Evolutionary conservation across 2,888 invertebrate species (phyloP), one percentile per base, ranked within the genome.

Genomic region (Trichopria drosophilae): DNA sequence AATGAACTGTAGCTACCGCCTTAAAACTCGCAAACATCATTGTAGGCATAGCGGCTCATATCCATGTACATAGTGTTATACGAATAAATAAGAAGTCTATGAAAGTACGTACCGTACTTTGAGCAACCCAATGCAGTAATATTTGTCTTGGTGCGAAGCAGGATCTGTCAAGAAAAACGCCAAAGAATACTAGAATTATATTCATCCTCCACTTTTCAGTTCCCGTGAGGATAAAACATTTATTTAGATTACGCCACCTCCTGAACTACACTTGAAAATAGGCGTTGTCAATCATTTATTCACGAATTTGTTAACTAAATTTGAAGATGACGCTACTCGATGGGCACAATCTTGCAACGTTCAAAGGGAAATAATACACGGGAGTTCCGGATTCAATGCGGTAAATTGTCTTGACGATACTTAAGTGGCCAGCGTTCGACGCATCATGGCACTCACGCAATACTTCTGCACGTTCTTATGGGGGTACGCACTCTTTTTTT

Each of bases 1-100:
- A 39, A 6, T 32, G 48, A 3, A 48, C 43, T 9, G 26, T 52
- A 6, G 42, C 47, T n/a, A 39, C 37, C 13, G 47, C 47, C 20
- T 37, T 52, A 15, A 42, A 52, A 20, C 39, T 52, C 7, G 43
- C 39, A 9, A 47, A 52, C n/a, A n/a, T 52, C 13, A 20, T 47
- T 9, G 19, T 18, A 12, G 51, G 51, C 12, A 46, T 52, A 9
- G 43, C 47, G 52, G 13, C 26, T 6, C 46, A 51, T 19, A 37
- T 31, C 42, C 42, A 6, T 52, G 32, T 22, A 47, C 47, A n/a
- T 52, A 23, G 18, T 52, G 47, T 12, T 35, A 15, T 44, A 43
- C 22, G 13, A 2, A 40, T 23, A 51, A 46, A 37, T 19, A 43
- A 18, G 13, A 37, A 12, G 26, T 50, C 9, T n/a, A n/a, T 16